Evolutionary conservation across 1,140 invertebrate species (phyloP).

Genomic region (Sinella curviseta): DNA sequence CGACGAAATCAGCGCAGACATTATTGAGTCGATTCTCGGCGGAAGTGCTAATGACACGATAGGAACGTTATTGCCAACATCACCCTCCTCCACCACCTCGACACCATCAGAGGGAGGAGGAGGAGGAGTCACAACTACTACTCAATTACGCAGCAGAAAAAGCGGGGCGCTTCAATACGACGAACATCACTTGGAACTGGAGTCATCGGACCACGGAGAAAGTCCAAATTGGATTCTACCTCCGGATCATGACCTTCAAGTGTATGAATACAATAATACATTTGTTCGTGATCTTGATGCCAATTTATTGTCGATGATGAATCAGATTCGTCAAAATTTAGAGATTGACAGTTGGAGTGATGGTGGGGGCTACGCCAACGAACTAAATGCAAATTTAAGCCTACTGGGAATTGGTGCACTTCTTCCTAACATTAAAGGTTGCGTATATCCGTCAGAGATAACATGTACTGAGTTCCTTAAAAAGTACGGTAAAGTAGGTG

Average conservation of each 20-base stretch:
- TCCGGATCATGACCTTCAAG: constrained; percentile 12
- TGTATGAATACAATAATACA: constrained; percentile 24
- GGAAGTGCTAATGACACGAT: neutral
- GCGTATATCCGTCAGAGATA: constrained; percentile 52
- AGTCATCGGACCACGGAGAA: neutral
- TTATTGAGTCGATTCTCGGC: constrained; percentile 11
- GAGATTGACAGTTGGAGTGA: constrained; percentile 15
- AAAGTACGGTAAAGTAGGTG: constrained; percentile 38
- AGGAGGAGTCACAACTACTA: neutral
- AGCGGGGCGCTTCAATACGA: constrained; percentile 14
- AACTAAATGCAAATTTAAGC: neutral
- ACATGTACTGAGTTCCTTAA: constrained; percentile 50
- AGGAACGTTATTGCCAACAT: neutral
- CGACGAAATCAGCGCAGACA: constrained; percentile 1
- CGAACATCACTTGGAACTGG: neutral
- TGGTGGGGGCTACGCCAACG: neutral
- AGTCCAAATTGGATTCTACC: constrained; percentile 24
- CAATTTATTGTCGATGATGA: constrained; percentile 31
- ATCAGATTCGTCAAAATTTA: constrained; percentile 27
- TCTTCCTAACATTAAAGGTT: constrained; percentile 52
- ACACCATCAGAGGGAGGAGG: neutral
- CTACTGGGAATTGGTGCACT: constrained; percentile 43
- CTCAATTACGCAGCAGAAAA: neutral
- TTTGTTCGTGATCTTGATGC: constrained; percentile 36
- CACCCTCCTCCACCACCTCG: neutral